Percentiles rank a stretch among this genome's conserved stretches.
phyloP scores from a whole-genome alignment of 2,888 invertebrate species.

The Acronicta alni region DNA sequence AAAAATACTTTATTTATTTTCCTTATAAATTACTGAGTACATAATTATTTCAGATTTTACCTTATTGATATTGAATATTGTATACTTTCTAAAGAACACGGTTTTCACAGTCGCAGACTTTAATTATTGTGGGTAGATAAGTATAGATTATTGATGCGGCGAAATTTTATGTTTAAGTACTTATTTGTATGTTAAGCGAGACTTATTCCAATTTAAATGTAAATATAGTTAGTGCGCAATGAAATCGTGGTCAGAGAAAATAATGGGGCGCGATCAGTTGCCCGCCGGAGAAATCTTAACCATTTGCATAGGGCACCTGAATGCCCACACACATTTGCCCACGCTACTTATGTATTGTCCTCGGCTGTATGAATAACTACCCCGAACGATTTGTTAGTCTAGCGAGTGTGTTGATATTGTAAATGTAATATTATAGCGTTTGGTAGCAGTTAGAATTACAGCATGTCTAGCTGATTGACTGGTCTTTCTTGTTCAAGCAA shows the following conservation, averaged over 20 bases:
- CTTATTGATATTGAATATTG: conserved; percentile 26
- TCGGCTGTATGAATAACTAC: conserved; percentile 60
- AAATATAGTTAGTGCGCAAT: conserved; percentile 67
- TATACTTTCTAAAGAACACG: conserved; percentile 23
- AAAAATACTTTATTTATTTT: conserved; percentile 70
- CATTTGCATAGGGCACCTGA: conserved; percentile 73
- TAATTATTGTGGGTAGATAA: conserved; percentile 1
- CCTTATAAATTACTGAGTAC: conserved; percentile 44
- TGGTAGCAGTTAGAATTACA: conserved; percentile 8
- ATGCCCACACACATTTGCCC: conserved; percentile 70
- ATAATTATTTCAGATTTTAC: conserved; percentile 29
- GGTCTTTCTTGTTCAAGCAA: conserved; percentile 22
- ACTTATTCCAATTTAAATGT: conserved; percentile 74
- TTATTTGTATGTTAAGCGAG: conserved; percentile 1
- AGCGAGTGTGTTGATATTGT: conserved; percentile 51
- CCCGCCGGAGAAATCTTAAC: conserved; percentile 70
- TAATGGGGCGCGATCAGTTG: conserved; percentile 65
- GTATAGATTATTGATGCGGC: neutral
- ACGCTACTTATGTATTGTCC: conserved; percentile 67
- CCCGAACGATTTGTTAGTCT: conserved; percentile 55
- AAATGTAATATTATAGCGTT: conserved; percentile 33
- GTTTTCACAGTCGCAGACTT: conserved; percentile 13
- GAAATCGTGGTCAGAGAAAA: conserved; percentile 70
- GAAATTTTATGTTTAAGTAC: neutral
- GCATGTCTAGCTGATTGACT: conserved; percentile 17